A percentile compares a stretch with the other conserved stretches of the same genome.
Evolutionary conservation across 2,113 vertebrate genomes (phyloP).

Genomic region (Proteles cristata): DNA sequence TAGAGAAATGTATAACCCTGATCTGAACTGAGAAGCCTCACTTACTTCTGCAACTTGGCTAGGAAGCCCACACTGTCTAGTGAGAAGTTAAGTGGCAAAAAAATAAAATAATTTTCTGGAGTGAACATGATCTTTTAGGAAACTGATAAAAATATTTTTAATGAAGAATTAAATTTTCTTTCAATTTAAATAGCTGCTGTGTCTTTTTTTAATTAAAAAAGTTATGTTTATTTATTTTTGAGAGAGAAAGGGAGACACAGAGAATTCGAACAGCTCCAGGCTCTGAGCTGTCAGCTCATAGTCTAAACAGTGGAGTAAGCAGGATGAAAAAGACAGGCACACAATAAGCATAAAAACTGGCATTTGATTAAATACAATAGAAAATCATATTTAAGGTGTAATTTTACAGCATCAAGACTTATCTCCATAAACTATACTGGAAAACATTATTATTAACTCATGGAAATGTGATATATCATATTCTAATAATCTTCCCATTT

Average conservation of each 20-base stretch:
- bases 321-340: neutral
- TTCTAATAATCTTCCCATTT: neutral
- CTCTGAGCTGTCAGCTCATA: neutral
- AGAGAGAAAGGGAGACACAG: no score
- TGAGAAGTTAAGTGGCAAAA: neutral
- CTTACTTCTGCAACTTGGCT: neutral
- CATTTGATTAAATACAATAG: neutral
- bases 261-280: no score
- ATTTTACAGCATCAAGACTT: neutral
- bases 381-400: neutral
- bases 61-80: neutral
- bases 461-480: neutral
- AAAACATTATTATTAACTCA: neutral
- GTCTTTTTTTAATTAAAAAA: neutral
- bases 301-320: neutral
- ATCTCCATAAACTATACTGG: neutral
- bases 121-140: neutral
- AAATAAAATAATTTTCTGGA: neutral
- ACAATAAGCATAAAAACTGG: neutral
- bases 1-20: neutral
- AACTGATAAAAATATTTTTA: slow-evolving; percentile 2
- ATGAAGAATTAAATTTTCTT: slow-evolving; percentile 5
- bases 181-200: neutral
- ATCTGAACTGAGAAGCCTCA: neutral
- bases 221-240: no score